Evolutionary conservation across 1,140 invertebrate species (phyloP).

Genomic region (Chionoecetes opilio): DNA sequence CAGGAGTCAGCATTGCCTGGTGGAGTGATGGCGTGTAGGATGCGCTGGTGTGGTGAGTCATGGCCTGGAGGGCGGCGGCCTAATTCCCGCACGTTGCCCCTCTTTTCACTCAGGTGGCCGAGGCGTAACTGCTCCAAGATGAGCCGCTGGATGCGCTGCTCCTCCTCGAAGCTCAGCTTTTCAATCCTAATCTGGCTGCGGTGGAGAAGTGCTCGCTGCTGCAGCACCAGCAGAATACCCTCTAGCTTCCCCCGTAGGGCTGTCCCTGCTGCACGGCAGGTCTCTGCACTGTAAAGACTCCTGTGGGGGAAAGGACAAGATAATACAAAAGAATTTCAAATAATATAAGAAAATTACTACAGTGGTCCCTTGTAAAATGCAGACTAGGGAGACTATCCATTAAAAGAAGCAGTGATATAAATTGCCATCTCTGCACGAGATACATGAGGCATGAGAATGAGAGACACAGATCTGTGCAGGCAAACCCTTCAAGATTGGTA

Average conservation of each 20-base stretch:
- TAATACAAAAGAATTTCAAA: neutral
- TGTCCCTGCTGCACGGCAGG: constrained; percentile 50
- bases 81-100: constrained; percentile 65
- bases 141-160: constrained; percentile 65
- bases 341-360: neutral
- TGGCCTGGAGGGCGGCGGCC: neutral
- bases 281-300: constrained; percentile 72
- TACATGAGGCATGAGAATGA: no score
- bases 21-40: neutral
- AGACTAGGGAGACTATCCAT: no score
- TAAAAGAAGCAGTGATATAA: no score
- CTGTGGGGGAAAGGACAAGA: constrained; percentile 18
- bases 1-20: neutral
- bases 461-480: no score
- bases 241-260: constrained; percentile 66
- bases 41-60: neutral
- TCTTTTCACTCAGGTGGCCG: constrained; percentile 70
- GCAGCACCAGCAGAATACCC: constrained; percentile 64
- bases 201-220: constrained; percentile 60
- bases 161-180: constrained; percentile 72
- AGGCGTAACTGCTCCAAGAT: constrained; percentile 72
- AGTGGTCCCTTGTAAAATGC: neutral
- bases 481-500: no score
- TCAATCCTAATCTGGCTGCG: constrained; percentile 67
- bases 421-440: no score